Evolutionary conservation across 2,888 invertebrate species (phyloP).

Genomic region (Aphrophora alni): DNA sequence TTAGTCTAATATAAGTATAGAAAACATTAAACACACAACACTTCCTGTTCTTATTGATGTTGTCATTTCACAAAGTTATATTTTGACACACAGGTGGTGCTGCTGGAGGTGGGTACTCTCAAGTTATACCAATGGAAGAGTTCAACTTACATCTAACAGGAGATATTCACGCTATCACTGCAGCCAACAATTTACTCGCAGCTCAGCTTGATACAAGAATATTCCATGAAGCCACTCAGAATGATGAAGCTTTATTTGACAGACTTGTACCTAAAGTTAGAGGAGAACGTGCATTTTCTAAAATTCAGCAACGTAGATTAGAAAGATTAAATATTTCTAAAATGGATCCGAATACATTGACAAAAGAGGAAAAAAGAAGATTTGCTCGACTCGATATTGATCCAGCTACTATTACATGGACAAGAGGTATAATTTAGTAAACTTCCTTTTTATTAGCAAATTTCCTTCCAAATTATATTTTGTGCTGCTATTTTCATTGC

Average conservation of each 20-base stretch:
- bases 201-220: conserved; percentile 96
- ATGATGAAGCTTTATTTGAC: conserved; percentile 23
- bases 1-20: too few relatives aligned
- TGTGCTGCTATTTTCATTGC: too few relatives aligned
- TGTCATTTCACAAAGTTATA: too few relatives aligned
- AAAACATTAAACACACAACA: too few relatives aligned
- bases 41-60: too few relatives aligned
- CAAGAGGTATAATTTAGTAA: conserved; percentile 74
- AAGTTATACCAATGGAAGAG: conserved; percentile 99
- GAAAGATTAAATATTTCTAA: conserved; percentile 80
- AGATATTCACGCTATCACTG: conserved; percentile 98
- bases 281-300: conserved; percentile 81
- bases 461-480: too few relatives aligned
- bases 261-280: conserved; percentile 54
- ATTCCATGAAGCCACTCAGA: conserved; percentile 87
- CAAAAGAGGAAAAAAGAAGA: conserved; percentile 74
- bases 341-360: conserved; percentile 82
- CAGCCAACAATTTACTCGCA: conserved; percentile 96
- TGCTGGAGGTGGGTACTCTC: conserved; percentile 97
- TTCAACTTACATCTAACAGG: conserved; percentile 98
- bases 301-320: conserved; percentile 81
- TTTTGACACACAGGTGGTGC: conserved; percentile 74
- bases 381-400: conserved; percentile 94
- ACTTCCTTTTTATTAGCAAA: too few relatives aligned
- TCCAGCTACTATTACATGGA: conserved; percentile 88